Evolutionary conservation across 2,797 vertebrate genomes (phyloP).

Genomic region (Gastrophryne carolinensis): DNA sequence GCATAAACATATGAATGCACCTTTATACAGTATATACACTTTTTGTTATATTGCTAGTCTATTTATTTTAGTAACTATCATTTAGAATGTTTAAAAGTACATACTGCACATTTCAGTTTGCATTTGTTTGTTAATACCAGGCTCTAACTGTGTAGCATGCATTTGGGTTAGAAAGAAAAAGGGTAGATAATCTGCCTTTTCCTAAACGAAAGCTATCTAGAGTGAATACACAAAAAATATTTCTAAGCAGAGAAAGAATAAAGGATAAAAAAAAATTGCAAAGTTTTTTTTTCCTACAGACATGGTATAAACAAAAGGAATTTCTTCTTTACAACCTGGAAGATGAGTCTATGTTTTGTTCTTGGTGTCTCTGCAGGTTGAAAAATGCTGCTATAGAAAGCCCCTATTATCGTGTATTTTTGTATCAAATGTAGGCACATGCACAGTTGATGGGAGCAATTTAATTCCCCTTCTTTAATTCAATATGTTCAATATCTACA

Average conservation of each 20-base stretch:
- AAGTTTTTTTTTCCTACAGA: neutral
- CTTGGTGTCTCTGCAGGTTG: constrained; percentile 12
- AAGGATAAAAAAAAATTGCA: constrained; percentile 13
- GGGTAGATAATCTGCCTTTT: constrained; percentile 27
- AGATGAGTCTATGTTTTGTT: constrained; percentile 10
- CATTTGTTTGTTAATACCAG: neutral
- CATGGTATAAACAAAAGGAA: constrained; percentile 35
- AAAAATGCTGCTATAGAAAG: constrained; percentile 31
- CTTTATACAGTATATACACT: neutral
- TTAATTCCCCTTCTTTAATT: constrained; percentile 40
- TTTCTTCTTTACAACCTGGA: neutral
- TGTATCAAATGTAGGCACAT: constrained; percentile 9
- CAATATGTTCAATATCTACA: constrained; percentile 46
- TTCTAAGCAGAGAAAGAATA: neutral
- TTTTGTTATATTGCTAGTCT: neutral
- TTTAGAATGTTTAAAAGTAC: neutral
- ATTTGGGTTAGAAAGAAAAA: constrained; percentile 23
- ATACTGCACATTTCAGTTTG: neutral
- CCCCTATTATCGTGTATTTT: constrained; percentile 38
- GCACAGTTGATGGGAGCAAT: constrained; percentile 31
- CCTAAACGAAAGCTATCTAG: constrained; percentile 32
- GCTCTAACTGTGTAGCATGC: constrained; percentile 10
- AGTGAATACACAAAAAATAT: constrained; percentile 23
- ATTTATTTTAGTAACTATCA: neutral
- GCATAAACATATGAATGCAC: no score